Percentiles rank a stretch among this genome's conserved stretches.
phyloP scores from a whole-genome alignment of 1,140 invertebrate species.

The Galleria mellonella region DNA sequence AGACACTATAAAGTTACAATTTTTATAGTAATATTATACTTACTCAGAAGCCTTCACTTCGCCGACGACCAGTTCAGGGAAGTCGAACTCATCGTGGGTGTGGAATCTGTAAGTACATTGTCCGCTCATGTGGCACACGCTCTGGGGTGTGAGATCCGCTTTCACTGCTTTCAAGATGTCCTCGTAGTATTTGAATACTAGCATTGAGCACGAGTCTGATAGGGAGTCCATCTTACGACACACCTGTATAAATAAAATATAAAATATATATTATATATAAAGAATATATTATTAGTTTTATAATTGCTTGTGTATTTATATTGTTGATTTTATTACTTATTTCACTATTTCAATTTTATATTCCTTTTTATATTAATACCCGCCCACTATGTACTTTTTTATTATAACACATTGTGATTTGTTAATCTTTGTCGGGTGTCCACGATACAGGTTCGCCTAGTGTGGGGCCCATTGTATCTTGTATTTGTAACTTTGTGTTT shows the following conservation, averaged over 20 bases:
- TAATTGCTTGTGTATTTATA: no score
- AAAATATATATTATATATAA: no score
- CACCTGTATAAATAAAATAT: constrained; percentile 39
- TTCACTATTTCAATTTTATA: no score
- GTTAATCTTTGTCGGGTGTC: no score
- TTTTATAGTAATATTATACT: constrained; percentile 15
- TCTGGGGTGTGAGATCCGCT: constrained; percentile 77
- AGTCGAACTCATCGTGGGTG: constrained; percentile 76
- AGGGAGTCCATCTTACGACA: constrained; percentile 82
- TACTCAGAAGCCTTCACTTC: constrained; percentile 69
- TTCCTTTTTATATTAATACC: no score
- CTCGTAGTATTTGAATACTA: constrained; percentile 82
- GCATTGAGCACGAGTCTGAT: constrained; percentile 85
- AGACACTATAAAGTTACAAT: no score
- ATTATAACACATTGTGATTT: no score
- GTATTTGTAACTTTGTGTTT: no score
- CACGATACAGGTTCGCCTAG: no score
- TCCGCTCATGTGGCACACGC: constrained; percentile 84
- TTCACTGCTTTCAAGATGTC: constrained; percentile 78
- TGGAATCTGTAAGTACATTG: constrained; percentile 81
- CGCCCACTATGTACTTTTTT: no score
- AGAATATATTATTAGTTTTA: constrained; percentile 1
- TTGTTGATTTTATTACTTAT: no score
- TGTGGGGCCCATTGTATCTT: no score
- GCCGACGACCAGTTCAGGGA: constrained; percentile 65